Percentiles rank a stretch among this genome's conserved stretches.
Conservation (phyloP, 2,888 invertebrate species). For the Malthinus flaveolus region DNA sequence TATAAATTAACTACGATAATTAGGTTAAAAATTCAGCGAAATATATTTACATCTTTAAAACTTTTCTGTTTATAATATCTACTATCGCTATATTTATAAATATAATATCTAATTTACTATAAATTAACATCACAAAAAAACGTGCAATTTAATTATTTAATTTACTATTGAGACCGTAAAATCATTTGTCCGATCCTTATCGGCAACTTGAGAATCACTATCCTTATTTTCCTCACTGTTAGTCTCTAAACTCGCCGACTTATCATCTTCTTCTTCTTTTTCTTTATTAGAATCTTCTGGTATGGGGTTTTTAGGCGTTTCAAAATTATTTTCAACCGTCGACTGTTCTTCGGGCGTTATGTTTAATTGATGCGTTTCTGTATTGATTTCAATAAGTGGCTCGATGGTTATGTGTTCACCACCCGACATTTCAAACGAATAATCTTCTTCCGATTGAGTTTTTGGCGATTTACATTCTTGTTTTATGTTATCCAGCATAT, state of each 20-base stretch:
- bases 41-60: too few species aligned
- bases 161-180: slow-evolving; percentile 3
- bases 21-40: too few species aligned
- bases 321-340: not conserved
- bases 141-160: not conserved
- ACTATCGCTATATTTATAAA: too few species aligned
- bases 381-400: slow-evolving; percentile 37
- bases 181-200: not conserved
- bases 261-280: not conserved
- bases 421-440: not conserved
- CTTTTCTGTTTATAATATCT: too few species aligned
- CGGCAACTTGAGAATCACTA: not conserved
- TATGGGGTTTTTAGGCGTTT: not conserved
- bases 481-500: slow-evolving; percentile 9
- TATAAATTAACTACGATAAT: too few species aligned
- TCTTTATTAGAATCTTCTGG: not conserved
- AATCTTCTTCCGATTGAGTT: slow-evolving; percentile 41
- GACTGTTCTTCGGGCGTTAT: not conserved
- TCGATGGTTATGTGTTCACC: slow-evolving; percentile 28
- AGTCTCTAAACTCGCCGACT: not conserved
- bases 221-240: too few species aligned
- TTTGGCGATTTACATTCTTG: slow-evolving; percentile 45
- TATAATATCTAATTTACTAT: slow-evolving; percentile 1
- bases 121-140: slow-evolving; percentile 3
- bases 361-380: slow-evolving; percentile 12